Evolutionary conservation across 2,797 vertebrate genomes (phyloP).

Genomic region (Heliangelus exortis): DNA sequence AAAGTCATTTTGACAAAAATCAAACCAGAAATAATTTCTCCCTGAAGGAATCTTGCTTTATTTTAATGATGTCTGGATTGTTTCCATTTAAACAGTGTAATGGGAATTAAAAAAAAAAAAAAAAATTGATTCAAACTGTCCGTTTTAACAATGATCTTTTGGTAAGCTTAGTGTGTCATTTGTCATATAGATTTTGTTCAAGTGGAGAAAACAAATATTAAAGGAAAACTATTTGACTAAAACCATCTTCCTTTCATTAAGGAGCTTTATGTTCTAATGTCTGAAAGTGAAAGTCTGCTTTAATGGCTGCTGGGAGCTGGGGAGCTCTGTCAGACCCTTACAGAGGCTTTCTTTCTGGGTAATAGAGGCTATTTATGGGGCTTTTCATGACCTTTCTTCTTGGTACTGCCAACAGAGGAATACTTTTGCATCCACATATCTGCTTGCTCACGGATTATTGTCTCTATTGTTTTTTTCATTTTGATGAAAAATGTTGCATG

Average conservation of each 20-base stretch:
- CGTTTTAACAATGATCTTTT: constrained; percentile 55
- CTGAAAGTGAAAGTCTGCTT: constrained; percentile 66
- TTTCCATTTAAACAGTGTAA: constrained; percentile 74
- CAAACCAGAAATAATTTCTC: constrained; percentile 82
- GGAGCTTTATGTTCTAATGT: constrained; percentile 67
- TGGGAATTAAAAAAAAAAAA: constrained; percentile 17
- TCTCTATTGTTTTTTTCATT: constrained; percentile 64
- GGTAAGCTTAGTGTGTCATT: constrained; percentile 63
- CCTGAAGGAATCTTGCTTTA: constrained; percentile 78
- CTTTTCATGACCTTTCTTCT: constrained; percentile 72
- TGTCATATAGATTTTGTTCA: constrained; percentile 58
- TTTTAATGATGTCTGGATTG: constrained; percentile 76
- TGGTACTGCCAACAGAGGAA: constrained; percentile 63
- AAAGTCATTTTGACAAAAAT: constrained; percentile 80
- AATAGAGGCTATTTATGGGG: constrained; percentile 71
- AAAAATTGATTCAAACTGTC: constrained; percentile 65
- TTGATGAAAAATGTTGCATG: constrained; percentile 61
- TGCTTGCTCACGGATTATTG: constrained; percentile 67
- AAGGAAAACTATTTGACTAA: constrained; percentile 69
- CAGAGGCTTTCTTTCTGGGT: constrained; percentile 59
- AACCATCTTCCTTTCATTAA: constrained; percentile 67
- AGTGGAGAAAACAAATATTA: constrained; percentile 69
- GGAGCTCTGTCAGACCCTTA: constrained; percentile 68
- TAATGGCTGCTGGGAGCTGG: constrained; percentile 66
- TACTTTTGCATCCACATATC: constrained; percentile 61